These are phyloP conservation scores for Halyomorpha halys DNA, from an alignment of 1,140 invertebrate genomes.

Conservation along the genomic window DNA sequence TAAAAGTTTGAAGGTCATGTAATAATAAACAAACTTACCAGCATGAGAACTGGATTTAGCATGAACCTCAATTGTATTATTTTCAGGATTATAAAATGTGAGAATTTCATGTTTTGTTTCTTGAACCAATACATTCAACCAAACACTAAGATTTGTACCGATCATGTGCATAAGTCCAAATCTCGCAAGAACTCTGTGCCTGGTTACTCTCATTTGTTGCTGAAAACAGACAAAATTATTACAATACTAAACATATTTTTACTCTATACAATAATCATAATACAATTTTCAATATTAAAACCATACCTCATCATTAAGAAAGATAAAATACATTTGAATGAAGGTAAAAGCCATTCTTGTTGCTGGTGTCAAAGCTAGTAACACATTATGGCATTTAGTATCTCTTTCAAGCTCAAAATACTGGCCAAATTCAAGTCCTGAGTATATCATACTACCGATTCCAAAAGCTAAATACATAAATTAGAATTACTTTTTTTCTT, in stretches of 20 bases:
- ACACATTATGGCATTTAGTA: constrained; percentile 75
- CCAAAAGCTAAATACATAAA: constrained; percentile 60
- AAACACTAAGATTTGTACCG: constrained; percentile 85
- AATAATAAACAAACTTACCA: constrained; percentile 20
- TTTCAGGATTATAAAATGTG: constrained; percentile 77
- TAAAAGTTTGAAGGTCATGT: too few species aligned
- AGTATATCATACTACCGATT: constrained; percentile 90
- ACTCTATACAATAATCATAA: neutral
- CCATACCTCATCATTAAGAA: constrained; percentile 76
- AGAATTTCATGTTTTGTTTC: constrained; percentile 90
- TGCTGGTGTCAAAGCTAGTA: constrained; percentile 74
- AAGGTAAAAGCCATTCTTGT: constrained; percentile 87
- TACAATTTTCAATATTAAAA: neutral
- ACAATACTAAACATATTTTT: neutral
- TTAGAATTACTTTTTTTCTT: too few species aligned
- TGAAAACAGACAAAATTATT: constrained; percentile 30
- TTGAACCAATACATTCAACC: constrained; percentile 83
- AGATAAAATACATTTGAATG: constrained; percentile 93
- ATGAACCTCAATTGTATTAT: constrained; percentile 47
- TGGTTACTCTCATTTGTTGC: constrained; percentile 79
- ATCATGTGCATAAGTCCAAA: constrained; percentile 95
- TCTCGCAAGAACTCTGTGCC: constrained; percentile 71
- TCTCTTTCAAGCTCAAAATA: constrained; percentile 81
- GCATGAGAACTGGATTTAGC: constrained; percentile 29
- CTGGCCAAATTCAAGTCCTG: constrained; percentile 83